Conservation (phyloP, 2,113 vertebrate genomes). For the Tachysurus vachellii region DNA sequence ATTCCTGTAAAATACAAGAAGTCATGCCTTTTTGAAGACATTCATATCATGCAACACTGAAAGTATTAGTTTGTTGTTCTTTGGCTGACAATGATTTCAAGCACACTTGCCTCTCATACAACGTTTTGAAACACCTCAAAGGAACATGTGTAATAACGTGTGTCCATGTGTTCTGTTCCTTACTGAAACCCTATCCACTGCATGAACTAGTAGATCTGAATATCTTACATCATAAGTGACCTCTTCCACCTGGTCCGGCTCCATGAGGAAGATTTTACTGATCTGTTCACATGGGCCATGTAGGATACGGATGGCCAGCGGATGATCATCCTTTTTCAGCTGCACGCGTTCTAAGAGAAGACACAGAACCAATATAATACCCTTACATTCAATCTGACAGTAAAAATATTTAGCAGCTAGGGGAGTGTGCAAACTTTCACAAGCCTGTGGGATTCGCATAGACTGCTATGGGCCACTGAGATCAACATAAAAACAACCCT, state of each 20-base stretch:
- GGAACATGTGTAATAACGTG: not conserved
- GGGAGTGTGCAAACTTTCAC: not conserved
- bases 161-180: not conserved
- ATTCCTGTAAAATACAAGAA: not conserved
- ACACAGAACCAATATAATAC: conserved; percentile 1
- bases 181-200: not conserved
- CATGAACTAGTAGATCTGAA: not conserved
- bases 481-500: not conserved
- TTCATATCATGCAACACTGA: not conserved
- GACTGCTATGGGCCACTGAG: too few relatives aligned
- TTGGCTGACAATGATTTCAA: not conserved
- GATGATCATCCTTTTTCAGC: conserved; percentile 85
- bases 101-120: not conserved
- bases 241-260: conserved; percentile 92
- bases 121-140: not conserved
- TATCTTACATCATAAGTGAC: conserved; percentile 92
- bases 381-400: not conserved
- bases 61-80: not conserved
- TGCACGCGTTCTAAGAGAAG: conserved; percentile 84
- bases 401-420: not conserved
- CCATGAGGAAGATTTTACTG: conserved; percentile 95
- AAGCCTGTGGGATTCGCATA: too few relatives aligned
- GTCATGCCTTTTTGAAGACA: not conserved
- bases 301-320: conserved; percentile 86
- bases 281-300: conserved; percentile 95